Evolutionary conservation across 2,113 vertebrate species (phyloP), one percentile per base, ranked within the genome.

Genomic region (Capricornis sumatraensis): DNA sequence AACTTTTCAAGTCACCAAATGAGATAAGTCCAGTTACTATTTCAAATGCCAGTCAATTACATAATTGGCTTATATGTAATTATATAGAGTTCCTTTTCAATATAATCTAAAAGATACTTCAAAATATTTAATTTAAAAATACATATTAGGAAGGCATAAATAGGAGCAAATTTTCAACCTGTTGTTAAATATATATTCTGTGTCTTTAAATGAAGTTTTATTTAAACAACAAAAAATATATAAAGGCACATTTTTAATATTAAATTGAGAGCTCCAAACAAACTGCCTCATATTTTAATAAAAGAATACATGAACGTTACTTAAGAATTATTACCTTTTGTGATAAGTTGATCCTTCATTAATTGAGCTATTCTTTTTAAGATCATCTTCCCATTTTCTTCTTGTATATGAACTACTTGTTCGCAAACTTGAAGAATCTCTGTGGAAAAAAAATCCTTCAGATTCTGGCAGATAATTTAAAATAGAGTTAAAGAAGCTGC

Each of bases 311-410:
- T 45, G 58, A 71, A 96, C 81, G 9, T 45, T 91, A 91, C 57
- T 92, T 91, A 93, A 91, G 55, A 97, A 96, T 50, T 91, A 99
- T 98, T 98, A 99, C 99, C 99, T 99, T 99, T 99, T 99, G 99
- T 99, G 99, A 98, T 99, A 99, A 98, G 99, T 99, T 98, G 99
- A 98, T 98, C 99, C 99, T 99, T 99, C 99, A 98, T 99, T 99
- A 98, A 99, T 94, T 98, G 99, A 99, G 98, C 99, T 99, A 98
- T 99, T 99, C 98, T 99, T 99, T 99, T 99, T 99, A 97, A 99
- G 98, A 98, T 99, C 99, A 79, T 99, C 99, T 6, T 99, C 99
- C 99, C 99, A 99, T 99, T 99, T 99, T 98, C 99, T 99, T 98
- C 99, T 99, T 92, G 99, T 99, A 92, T 99, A 99, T 36, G 99